These are phyloP conservation scores for Atherix ibis DNA, from an alignment of 2,888 invertebrate species.

Conservation along the genomic window DNA sequence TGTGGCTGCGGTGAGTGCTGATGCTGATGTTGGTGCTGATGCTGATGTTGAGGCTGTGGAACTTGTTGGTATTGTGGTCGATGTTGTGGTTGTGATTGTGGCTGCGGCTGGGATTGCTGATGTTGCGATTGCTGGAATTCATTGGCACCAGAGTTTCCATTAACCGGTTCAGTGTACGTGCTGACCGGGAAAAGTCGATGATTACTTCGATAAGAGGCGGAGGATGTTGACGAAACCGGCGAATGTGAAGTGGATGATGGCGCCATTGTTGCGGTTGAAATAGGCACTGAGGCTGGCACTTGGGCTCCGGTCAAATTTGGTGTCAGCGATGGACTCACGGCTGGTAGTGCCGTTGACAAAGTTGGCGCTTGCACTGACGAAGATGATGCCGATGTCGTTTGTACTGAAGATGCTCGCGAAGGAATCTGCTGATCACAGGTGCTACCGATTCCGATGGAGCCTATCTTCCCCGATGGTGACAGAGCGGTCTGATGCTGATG, in stretches of 20 bases:
- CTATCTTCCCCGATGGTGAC: neutral
- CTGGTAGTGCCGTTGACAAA: conserved; percentile 12
- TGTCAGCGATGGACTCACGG: conserved; percentile 10
- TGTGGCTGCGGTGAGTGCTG: conserved; percentile 20
- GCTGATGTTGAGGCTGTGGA: neutral
- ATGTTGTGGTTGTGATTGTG: conserved; percentile 12
- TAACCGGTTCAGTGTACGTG: conserved; percentile 45
- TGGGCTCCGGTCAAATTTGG: conserved; percentile 10
- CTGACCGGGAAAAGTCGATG: conserved; percentile 50
- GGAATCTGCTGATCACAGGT: too few relatives aligned
- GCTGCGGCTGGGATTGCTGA: conserved; percentile 13
- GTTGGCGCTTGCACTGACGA: conserved; percentile 1
- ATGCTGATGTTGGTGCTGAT: conserved; percentile 8
- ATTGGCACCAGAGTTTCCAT: conserved; percentile 21
- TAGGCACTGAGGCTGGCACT: conserved; percentile 8
- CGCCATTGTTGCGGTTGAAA: conserved; percentile 9
- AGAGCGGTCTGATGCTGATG: conserved; percentile 2
- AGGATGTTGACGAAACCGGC: neutral
- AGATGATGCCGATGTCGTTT: conserved; percentile 1
- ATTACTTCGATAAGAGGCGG: conserved; percentile 30
- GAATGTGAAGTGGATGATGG: conserved; percentile 9
- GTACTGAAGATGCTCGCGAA: too few relatives aligned
- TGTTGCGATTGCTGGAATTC: conserved; percentile 16
- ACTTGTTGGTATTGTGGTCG: conserved; percentile 8
- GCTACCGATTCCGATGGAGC: neutral